Percentiles rank a stretch among this genome's conserved stretches.
Conservation (phyloP, 2,113 vertebrate genomes). For the Corythaeola cristata region DNA sequence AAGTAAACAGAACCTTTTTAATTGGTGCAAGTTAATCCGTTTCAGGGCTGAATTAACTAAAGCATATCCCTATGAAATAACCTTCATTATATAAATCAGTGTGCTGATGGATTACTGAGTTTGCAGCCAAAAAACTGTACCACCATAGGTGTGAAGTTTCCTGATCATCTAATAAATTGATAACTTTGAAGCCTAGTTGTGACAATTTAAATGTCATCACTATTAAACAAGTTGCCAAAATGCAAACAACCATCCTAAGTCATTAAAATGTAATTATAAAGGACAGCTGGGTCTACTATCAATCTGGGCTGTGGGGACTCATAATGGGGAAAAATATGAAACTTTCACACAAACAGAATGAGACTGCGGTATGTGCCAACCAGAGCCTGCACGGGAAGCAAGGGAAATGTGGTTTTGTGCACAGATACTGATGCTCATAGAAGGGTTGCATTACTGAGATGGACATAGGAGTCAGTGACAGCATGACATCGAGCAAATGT, state of each 20-base stretch:
- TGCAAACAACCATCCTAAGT: constrained; percentile 64
- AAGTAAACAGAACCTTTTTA: constrained; percentile 59
- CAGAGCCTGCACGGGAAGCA: neutral
- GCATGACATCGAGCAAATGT: neutral
- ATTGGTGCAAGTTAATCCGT: constrained; percentile 16
- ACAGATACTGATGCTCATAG: neutral
- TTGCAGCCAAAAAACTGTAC: constrained; percentile 45
- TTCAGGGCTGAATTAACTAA: constrained; percentile 53
- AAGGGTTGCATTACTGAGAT: neutral
- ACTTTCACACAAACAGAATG: constrained; percentile 28
- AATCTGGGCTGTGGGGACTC: constrained; percentile 57
- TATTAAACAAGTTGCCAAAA: constrained; percentile 72
- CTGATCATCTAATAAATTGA: constrained; percentile 69
- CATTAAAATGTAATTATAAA: constrained; percentile 71
- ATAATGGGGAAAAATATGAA: constrained; percentile 38
- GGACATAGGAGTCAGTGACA: neutral
- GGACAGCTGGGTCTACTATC: constrained; percentile 66
- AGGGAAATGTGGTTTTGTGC: neutral
- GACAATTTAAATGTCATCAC: constrained; percentile 73
- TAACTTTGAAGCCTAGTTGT: constrained; percentile 67
- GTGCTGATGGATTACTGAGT: constrained; percentile 21
- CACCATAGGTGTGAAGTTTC: constrained; percentile 54
- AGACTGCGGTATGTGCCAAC: neutral
- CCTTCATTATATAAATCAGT: constrained; percentile 47
- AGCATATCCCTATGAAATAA: constrained; percentile 32